Percentiles rank a stretch among this genome's conserved stretches.
Evolutionary conservation across 2,113 vertebrate species (phyloP).

Genomic region (Antechinus stuartii): DNA sequence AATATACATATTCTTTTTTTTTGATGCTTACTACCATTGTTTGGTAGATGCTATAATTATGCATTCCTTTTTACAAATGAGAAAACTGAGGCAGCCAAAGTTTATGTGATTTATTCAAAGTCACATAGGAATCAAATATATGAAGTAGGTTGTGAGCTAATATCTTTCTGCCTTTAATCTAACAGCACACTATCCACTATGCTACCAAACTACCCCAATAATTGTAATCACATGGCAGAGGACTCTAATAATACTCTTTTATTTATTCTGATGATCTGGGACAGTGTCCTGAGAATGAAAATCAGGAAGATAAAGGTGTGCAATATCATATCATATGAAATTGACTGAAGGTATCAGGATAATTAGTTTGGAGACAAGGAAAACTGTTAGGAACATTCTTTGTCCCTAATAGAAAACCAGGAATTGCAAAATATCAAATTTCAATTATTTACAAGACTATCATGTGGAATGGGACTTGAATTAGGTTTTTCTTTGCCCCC

Average conservation of each 20-base stretch:
- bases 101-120: background rate
- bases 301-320: background rate
- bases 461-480: background rate
- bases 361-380: background rate
- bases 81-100: background rate
- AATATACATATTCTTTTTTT: background rate
- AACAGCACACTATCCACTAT: background rate
- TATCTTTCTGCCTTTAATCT: background rate
- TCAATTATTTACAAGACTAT: background rate
- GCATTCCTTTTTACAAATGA: background rate
- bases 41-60: background rate
- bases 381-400: background rate
- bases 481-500: background rate
- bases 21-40: background rate
- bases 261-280: background rate
- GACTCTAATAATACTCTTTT: background rate
- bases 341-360: background rate
- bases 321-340: background rate
- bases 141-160: background rate
- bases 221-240: background rate
- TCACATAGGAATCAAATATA: background rate
- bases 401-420: background rate
- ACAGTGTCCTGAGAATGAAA: background rate
- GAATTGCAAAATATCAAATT: background rate
- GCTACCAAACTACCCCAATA: background rate